phyloP scores from a whole-genome alignment of 2,888 invertebrate genomes.

The Eupithecia centaureata region DNA sequence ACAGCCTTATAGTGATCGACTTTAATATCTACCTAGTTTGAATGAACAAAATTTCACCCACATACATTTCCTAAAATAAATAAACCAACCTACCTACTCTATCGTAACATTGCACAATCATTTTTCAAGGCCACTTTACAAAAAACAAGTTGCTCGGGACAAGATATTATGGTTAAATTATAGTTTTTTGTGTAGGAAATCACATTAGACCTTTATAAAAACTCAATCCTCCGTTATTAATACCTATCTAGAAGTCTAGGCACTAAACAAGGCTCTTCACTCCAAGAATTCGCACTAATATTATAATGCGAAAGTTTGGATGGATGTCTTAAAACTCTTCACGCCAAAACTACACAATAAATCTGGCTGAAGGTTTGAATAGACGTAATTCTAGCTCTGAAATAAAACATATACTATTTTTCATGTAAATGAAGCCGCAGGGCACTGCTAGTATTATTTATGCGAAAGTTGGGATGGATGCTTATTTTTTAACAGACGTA shows the following conservation, averaged over 20 bases:
- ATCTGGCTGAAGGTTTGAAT: too few relatives aligned
- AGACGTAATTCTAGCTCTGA: too few relatives aligned
- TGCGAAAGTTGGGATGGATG: too few relatives aligned
- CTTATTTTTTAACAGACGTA: too few relatives aligned
- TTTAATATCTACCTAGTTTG: neutral
- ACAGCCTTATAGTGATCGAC: too few relatives aligned
- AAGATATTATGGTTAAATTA: constrained; percentile 26
- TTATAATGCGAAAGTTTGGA: too few relatives aligned
- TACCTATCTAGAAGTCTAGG: neutral
- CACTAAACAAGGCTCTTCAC: neutral
- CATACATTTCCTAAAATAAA: neutral
- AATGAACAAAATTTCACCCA: constrained; percentile 2
- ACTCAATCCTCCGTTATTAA: neutral
- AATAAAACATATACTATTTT: too few relatives aligned
- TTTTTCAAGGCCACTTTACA: constrained; percentile 26
- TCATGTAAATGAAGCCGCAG: too few relatives aligned
- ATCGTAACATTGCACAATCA: constrained; percentile 34
- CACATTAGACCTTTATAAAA: neutral
- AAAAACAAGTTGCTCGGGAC: constrained; percentile 20
- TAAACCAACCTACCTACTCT: neutral
- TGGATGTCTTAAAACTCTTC: too few relatives aligned
- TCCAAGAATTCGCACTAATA: too few relatives aligned
- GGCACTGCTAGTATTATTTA: too few relatives aligned
- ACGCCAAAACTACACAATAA: too few relatives aligned
- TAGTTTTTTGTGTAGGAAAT: constrained; percentile 4